Conservation (phyloP, 2,113 vertebrate species). For the Rattus rattus region DNA sequence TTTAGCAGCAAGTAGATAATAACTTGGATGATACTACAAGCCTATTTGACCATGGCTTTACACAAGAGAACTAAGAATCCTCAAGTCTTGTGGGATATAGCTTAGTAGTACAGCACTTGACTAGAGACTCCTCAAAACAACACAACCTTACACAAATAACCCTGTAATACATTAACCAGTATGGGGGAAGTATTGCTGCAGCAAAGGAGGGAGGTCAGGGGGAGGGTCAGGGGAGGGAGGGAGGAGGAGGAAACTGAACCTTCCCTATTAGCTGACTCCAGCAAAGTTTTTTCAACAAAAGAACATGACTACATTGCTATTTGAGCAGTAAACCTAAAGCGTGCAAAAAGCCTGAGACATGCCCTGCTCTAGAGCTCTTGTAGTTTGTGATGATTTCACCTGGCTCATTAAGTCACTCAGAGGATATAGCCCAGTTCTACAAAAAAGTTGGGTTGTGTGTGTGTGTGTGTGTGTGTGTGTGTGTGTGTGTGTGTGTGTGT, state of each 20-base stretch:
- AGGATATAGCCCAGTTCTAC: neutral
- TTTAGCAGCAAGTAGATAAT: slow-evolving; percentile 9
- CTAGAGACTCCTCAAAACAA: neutral
- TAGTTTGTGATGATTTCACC: neutral
- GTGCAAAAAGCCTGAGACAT: neutral
- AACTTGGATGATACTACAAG: neutral
- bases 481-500: too few relatives aligned
- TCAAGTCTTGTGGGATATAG: neutral
- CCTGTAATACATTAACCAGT: slow-evolving; percentile 3
- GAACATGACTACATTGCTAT: neutral
- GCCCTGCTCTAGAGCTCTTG: neutral
- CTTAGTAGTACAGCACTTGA: neutral
- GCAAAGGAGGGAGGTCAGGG: neutral
- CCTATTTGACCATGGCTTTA: slow-evolving; percentile 30
- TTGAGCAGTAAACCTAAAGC: neutral
- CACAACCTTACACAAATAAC: slow-evolving; percentile 22
- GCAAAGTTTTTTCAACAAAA: slow-evolving; percentile 19
- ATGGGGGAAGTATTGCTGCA: neutral
- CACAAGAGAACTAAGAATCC: slow-evolving; percentile 3
- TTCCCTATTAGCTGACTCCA: neutral
- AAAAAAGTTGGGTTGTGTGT: neutral
- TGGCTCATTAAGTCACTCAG: neutral
- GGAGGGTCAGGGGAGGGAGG: too few relatives aligned
- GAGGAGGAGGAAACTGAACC: neutral
- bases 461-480: too few relatives aligned